Evolutionary conservation across 2,888 invertebrate species (phyloP).

Genomic region (Glaucopsyche alexis): DNA sequence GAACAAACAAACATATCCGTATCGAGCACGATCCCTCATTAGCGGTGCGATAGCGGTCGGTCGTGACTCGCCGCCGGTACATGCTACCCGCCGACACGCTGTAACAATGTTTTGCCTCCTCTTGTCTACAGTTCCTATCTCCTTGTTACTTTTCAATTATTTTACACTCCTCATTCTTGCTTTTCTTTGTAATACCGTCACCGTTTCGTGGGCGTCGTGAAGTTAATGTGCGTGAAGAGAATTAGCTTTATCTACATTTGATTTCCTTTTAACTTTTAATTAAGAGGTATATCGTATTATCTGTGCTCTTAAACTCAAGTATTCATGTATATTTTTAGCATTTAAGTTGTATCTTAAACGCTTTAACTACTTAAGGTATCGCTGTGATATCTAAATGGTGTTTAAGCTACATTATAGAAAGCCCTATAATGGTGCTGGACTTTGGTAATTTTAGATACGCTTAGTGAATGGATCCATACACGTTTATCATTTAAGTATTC

Average conservation of each 20-base stretch:
- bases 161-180: not conserved
- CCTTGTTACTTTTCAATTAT: slow-evolving; percentile 16
- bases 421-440: slow-evolving; percentile 5
- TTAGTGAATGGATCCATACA: slow-evolving; percentile 6
- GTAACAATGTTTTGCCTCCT: slow-evolving; percentile 32
- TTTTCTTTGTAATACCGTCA: not conserved
- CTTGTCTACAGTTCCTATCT: slow-evolving; percentile 34
- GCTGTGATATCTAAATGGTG: slow-evolving; percentile 12
- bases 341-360: slow-evolving; percentile 19
- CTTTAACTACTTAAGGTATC: slow-evolving; percentile 13
- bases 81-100: slow-evolving; percentile 33
- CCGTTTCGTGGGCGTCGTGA: not conserved
- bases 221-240: not conserved
- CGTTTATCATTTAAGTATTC: slow-evolving; percentile 16
- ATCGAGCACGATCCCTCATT: slow-evolving; percentile 65
- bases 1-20: slow-evolving; percentile 25
- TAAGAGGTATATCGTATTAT: slow-evolving; percentile 9
- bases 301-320: slow-evolving; percentile 17
- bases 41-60: slow-evolving; percentile 51
- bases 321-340: slow-evolving; percentile 5
- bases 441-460: slow-evolving; percentile 19
- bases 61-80: slow-evolving; percentile 53
- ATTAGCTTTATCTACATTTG: not conserved
- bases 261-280: slow-evolving; percentile 15
- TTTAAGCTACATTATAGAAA: slow-evolving; percentile 17